phyloP scores from a whole-genome alignment of 2,113 vertebrate genomes.

The Ceyx margarethae region DNA sequence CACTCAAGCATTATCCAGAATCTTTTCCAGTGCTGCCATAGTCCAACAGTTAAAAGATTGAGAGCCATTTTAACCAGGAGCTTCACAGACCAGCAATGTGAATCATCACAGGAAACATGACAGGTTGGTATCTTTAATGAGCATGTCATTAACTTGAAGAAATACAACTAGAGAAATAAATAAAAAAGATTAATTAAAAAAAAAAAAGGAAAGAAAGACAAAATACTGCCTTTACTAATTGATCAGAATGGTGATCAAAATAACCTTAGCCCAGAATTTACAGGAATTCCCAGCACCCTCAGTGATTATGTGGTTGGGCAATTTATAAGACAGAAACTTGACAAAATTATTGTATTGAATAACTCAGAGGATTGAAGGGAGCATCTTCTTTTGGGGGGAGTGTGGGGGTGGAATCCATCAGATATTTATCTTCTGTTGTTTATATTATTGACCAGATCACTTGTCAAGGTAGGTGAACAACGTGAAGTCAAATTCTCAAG shows the following conservation, averaged over 20 bases:
- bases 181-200: background rate
- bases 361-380: background rate
- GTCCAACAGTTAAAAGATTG: background rate
- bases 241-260: background rate
- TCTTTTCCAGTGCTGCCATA: background rate
- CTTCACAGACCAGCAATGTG: background rate
- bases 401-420: background rate
- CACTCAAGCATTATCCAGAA: background rate
- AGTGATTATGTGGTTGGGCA: background rate
- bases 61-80: background rate
- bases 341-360: background rate
- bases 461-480: slow-evolving; percentile 2
- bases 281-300: background rate
- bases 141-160: background rate
- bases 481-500: slow-evolving; percentile 20
- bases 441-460: slow-evolving; percentile 29
- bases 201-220: no score
- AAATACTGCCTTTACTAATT: background rate
- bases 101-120: background rate
- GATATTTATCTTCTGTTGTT: slow-evolving; percentile 18
- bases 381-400: background rate
- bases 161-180: rapidly evolving
- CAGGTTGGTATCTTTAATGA: background rate
- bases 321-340: background rate
- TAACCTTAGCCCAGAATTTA: background rate